These are phyloP conservation scores for cattle (Bos taurus) DNA, from an alignment of 2,113 vertebrate species.

Conservation along the genomic window ARS-UCD2.0 NC_037334.1:24732001-24732500, in stretches of 20 bases:
- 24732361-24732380: not conserved
- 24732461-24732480: not conserved
- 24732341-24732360: not conserved
- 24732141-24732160: not conserved
- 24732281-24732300: not conserved
- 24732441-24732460: not conserved
- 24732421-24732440: not conserved
- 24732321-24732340: not conserved
- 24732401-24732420: not conserved
- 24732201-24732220: not conserved
- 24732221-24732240: not conserved
- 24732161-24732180: not conserved
- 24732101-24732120: not conserved
- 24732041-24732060: not conserved
- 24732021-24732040: not conserved
- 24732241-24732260: not conserved
- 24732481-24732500: not conserved
- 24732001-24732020: not conserved
- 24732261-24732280: not conserved
- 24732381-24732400: not conserved
- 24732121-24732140: not conserved
- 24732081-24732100: not conserved
- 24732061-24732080: not conserved
- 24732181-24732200: not conserved
- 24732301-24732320: not conserved